These are phyloP conservation scores for Pinctada fucata DNA, from an alignment of 2,888 invertebrate species.

Conservation along the genomic window DNA sequence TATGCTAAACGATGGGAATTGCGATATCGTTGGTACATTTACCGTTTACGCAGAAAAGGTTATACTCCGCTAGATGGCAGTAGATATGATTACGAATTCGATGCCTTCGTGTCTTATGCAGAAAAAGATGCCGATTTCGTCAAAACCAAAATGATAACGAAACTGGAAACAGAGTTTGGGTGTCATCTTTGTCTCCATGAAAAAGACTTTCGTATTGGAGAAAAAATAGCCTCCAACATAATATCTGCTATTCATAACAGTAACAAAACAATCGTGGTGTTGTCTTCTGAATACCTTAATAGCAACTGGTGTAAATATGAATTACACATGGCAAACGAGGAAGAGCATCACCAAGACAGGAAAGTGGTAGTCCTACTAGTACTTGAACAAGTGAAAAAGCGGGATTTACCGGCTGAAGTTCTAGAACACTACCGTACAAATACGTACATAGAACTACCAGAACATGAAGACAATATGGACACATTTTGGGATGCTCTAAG, in stretches of 20 bases:
- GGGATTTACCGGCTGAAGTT: neutral
- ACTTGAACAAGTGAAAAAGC: conserved; percentile 3
- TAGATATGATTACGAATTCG: neutral
- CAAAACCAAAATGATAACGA: no score
- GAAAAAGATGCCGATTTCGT: conserved; percentile 2
- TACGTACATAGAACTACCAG: conserved; percentile 10
- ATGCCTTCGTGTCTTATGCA: conserved; percentile 10
- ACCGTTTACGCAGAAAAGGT: no score
- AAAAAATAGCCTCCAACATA: no score
- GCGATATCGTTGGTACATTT: no score
- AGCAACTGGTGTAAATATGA: neutral
- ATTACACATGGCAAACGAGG: conserved; percentile 3
- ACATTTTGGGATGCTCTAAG: no score
- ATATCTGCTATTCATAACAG: conserved; percentile 1
- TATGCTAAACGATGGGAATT: conserved; percentile 4
- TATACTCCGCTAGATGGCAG: neutral
- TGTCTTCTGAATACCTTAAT: conserved; percentile 9
- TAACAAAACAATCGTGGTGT: conserved; percentile 6
- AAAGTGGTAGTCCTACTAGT: neutral
- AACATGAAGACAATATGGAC: conserved; percentile 2
- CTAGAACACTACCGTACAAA: neutral
- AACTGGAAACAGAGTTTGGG: no score
- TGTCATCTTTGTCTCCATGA: neutral
- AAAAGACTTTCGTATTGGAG: conserved; percentile 2
- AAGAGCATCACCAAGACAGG: conserved; percentile 2